Evolutionary conservation across 1,140 invertebrate species (phyloP), one percentile per base, ranked within the genome.

Genomic region (Drosophila bocqueti): DNA sequence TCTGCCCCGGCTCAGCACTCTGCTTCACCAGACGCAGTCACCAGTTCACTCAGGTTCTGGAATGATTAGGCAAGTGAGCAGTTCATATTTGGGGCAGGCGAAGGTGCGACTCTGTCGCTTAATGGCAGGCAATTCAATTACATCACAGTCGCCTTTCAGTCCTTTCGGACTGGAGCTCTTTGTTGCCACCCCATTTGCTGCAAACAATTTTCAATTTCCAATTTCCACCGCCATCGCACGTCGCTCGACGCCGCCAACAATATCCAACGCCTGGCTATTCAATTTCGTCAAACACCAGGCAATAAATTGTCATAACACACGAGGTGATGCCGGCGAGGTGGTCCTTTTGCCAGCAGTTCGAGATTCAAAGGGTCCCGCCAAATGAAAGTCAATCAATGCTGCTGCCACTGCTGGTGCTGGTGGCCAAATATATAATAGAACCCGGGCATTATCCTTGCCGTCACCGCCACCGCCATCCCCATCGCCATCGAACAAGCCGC

Each of bases 261-360:
- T 60, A 61, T 40, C 43, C 52, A 46, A 40, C 59, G 72, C 36
- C 62, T 15, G 65, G 76, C 77, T 72, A 81, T 84, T 84, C 85
- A 90, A 90, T 89, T 90, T 89, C 63, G 61, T 63, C 81, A 89
- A 90, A 89, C 81, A 90, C 66, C 73, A 80, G 62, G 49, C 78
- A 81, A 90, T 89, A 90, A 90, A 90, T 84, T 81, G 85, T 78
- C 82, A 73, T 65, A 78, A 74, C 72, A 67, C 73, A 74, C 63
- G 66, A 71, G 77, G 62, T 66, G 75, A 72, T 67, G 68, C 63
- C 38, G 31, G 3, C 24, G 26, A 52, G 43, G 50, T 65, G 60
- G 43, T 45, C 47, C 34, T 43, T 34, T 69, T 18, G 68, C 26
- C 58, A 26, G 18, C 31, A 21, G 46, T 40, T 71, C 21, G 18